Evolutionary conservation across 2,797 vertebrate genomes (phyloP).

Genomic region (Anomalospiza imberbis): DNA sequence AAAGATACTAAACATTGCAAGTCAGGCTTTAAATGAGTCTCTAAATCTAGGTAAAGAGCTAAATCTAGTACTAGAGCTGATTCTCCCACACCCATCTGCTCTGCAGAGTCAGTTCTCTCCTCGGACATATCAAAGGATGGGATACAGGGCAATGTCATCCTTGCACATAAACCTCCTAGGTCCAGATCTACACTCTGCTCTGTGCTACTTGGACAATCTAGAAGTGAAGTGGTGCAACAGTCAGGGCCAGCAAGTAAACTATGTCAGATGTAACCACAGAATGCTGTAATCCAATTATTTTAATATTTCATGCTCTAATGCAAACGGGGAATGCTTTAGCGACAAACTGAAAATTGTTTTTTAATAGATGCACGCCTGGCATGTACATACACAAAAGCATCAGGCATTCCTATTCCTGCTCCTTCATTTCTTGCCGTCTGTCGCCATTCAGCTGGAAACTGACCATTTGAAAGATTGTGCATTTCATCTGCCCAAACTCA

Average conservation of each 20-base stretch:
- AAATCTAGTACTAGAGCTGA: background rate
- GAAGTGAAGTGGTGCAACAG: background rate
- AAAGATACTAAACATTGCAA: background rate
- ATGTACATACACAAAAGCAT: background rate
- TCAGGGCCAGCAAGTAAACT: background rate
- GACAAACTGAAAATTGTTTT: background rate
- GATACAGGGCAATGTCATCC: background rate
- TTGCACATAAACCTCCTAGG: background rate
- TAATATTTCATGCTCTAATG: background rate
- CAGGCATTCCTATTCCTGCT: background rate
- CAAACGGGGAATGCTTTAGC: background rate
- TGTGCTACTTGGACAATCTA: fast-evolving
- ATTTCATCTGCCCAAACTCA: background rate
- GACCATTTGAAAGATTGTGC: fast-evolving
- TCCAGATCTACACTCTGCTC: background rate
- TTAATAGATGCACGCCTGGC: background rate
- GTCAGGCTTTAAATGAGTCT: background rate
- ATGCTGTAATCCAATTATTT: background rate
- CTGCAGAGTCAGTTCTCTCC: background rate
- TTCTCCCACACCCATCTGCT: background rate
- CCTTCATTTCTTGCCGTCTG: background rate
- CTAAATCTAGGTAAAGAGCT: background rate
- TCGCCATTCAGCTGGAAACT: background rate
- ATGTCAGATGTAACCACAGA: background rate
- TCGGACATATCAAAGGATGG: fast-evolving